Conservation (phyloP, 37 sponge, comb jelly and placozoan species). For the Aplysina aerophoba region DNA sequence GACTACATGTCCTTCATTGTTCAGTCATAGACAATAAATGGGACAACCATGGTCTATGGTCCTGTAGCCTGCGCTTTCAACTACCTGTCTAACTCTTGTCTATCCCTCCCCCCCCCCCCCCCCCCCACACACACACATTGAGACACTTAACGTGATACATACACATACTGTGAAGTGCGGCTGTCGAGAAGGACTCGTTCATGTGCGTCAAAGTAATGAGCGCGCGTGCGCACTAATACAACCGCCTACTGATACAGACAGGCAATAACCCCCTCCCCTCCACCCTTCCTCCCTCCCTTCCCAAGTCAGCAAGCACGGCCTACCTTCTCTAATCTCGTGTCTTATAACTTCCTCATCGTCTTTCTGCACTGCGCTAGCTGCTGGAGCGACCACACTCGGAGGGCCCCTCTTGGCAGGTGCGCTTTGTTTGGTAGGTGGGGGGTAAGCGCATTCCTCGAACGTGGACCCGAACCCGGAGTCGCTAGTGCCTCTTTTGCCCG, state of each 20-base stretch:
- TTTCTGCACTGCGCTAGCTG: background rate
- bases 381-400: background rate
- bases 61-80: too few relatives aligned
- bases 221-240: slow-evolving; percentile 15
- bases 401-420: background rate
- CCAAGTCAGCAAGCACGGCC: background rate
- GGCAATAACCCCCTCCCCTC: too few relatives aligned
- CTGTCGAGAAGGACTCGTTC: slow-evolving; percentile 11
- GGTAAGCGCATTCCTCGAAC: background rate
- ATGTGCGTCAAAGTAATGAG: background rate
- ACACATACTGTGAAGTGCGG: background rate
- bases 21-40: too few relatives aligned
- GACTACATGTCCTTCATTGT: too few relatives aligned
- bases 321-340: slow-evolving; percentile 18
- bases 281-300: too few relatives aligned
- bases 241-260: too few relatives aligned
- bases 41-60: too few relatives aligned
- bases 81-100: too few relatives aligned
- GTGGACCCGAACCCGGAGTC: slow-evolving; percentile 10
- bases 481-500: slow-evolving; percentile 1
- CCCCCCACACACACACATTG: too few relatives aligned
- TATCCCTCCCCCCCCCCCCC: too few relatives aligned
- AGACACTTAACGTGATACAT: background rate
- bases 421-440: background rate
- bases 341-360: background rate